Percentiles rank a stretch among this genome's conserved stretches.
These are phyloP conservation scores for Drosophila demipolita DNA, from an alignment of 2,888 invertebrate species.

Conservation along the genomic window DNA sequence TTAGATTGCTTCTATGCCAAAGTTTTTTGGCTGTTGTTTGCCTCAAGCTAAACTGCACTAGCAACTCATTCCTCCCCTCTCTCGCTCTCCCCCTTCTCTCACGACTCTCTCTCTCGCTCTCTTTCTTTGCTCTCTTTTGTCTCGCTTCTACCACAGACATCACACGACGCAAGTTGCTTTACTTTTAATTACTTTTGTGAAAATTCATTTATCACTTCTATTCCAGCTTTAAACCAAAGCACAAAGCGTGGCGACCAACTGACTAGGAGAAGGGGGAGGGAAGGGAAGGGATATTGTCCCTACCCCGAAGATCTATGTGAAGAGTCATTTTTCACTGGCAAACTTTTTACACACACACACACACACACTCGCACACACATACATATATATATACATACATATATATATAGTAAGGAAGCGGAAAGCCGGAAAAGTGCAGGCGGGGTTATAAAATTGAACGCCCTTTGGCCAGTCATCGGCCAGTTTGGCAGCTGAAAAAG, in stretches of 20 bases:
- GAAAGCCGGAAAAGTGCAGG: conserved; percentile 1
- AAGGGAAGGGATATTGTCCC: not conserved
- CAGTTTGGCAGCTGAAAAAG: conserved; percentile 80
- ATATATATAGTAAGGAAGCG: conserved; percentile 7
- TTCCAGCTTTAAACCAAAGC: conserved; percentile 68
- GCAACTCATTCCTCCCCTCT: not conserved
- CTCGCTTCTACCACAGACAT: conserved; percentile 61
- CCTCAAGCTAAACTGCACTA: conserved; percentile 30
- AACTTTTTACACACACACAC: conserved; percentile 63
- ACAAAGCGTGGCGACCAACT: conserved; percentile 49
- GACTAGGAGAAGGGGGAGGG: conserved; percentile 12
- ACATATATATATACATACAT: conserved; percentile 9
- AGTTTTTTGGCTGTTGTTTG: conserved; percentile 58
- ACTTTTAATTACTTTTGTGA: conserved; percentile 82
- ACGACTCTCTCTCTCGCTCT: not conserved
- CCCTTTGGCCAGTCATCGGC: conserved; percentile 80
- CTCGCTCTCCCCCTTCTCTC: not conserved
- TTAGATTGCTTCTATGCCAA: conserved; percentile 77
- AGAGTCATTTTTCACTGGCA: conserved; percentile 75
- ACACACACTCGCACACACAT: conserved; percentile 16
- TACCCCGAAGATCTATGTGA: conserved; percentile 63
- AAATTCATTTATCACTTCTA: conserved; percentile 82
- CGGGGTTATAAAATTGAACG: conserved; percentile 76
- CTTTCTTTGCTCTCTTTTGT: not conserved
- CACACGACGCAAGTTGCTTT: conserved; percentile 80